Evolutionary conservation across 2,888 invertebrate genomes (phyloP).

Genomic region (Nephrotoma guestfalica): DNA sequence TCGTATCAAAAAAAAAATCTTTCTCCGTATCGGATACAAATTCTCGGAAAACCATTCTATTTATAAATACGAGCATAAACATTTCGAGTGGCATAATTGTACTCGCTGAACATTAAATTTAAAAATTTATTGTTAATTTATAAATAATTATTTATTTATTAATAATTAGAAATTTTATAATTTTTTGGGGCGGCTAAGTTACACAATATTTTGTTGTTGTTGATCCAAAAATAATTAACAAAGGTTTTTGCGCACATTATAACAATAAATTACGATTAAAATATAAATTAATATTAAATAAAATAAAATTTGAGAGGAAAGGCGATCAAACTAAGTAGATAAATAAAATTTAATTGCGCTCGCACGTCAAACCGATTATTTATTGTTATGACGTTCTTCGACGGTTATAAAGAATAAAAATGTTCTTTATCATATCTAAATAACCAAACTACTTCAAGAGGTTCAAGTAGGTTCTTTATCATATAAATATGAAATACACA

Average conservation of each 20-base stretch:
- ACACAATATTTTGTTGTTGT: not conserved
- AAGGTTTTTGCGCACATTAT: not conserved
- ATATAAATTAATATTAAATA: not conserved
- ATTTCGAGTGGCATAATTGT: not conserved
- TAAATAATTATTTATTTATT: not conserved
- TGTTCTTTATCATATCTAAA: not conserved
- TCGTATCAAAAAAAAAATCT: not conserved
- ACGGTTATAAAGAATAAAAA: not conserved
- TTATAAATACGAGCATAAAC: not conserved
- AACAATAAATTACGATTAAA: not conserved
- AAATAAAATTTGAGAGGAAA: not conserved
- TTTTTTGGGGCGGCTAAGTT: not conserved
- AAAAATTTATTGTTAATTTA: not conserved
- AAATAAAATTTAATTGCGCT: not conserved
- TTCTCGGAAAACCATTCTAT: not conserved
- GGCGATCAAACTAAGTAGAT: not conserved
- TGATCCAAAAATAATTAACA: not conserved
- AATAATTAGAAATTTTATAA: not conserved
- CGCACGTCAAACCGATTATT: not conserved
- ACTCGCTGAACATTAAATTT: not conserved
- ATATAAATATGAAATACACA: constrained; percentile 18
- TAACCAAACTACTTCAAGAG: not conserved
- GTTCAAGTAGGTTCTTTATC: not conserved
- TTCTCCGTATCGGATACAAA: not conserved
- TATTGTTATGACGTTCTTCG: not conserved